phyloP scores from a whole-genome alignment of 2,113 vertebrate genomes.

The Acrocephalus arundinaceus region DNA sequence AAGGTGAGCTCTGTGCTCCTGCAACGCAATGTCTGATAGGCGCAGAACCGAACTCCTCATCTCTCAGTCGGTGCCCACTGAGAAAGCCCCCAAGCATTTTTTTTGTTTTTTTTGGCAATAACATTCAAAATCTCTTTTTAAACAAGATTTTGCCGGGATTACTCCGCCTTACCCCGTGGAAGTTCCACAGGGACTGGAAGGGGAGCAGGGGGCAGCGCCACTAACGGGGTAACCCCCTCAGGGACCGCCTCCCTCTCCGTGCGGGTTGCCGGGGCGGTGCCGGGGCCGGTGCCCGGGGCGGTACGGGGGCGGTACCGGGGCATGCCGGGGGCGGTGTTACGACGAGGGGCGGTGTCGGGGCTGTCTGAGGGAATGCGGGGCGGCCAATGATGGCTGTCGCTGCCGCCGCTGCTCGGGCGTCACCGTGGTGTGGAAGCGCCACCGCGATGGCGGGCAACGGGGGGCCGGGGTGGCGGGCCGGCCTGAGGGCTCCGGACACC shows the following conservation, averaged over 20 bases:
- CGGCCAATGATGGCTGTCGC: neutral
- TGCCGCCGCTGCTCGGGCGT: neutral
- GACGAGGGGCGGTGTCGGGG: neutral
- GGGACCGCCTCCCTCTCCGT: too few relatives aligned
- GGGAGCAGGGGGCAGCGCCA: too few relatives aligned
- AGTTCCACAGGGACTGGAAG: too few relatives aligned
- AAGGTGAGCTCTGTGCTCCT: neutral
- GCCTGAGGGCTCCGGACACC: neutral
- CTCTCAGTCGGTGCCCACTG: accelerated
- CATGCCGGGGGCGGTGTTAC: neutral
- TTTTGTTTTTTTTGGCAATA: neutral
- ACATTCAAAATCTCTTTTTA: neutral
- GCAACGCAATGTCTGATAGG: neutral
- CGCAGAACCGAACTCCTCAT: accelerated
- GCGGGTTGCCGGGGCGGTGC: neutral
- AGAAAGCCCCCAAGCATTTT: neutral
- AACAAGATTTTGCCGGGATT: neutral
- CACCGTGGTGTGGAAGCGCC: neutral
- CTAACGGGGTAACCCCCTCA: accelerated
- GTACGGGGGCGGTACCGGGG: neutral
- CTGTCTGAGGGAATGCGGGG: neutral
- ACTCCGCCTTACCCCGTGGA: neutral
- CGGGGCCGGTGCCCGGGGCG: neutral
- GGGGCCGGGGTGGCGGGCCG: neutral
- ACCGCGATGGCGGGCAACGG: neutral